phyloP scores from a whole-genome alignment of 2,888 invertebrate species.

The Plutella xylostella region DNA sequence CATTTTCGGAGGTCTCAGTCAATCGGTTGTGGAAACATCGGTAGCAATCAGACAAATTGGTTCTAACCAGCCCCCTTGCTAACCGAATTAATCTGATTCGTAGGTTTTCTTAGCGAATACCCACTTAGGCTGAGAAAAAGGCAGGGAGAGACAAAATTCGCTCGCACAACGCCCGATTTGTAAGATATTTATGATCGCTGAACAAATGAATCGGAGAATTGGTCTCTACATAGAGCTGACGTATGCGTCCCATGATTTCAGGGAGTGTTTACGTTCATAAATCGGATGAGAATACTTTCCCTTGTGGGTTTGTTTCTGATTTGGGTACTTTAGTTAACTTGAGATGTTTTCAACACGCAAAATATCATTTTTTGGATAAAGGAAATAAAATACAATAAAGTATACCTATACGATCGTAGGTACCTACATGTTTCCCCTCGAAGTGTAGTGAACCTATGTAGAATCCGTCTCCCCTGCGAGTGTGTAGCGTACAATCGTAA shows the following conservation, averaged over 20 bases:
- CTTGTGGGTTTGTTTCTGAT: too few species aligned
- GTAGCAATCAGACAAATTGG: conserved; percentile 72
- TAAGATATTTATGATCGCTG: conserved; percentile 6
- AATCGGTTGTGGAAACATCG: conserved; percentile 33
- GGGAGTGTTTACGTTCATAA: background rate
- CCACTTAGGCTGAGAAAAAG: conserved; percentile 47
- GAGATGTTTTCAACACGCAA: too few species aligned
- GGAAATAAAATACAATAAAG: too few species aligned
- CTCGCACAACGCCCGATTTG: background rate
- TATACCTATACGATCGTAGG: too few species aligned
- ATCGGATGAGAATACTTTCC: too few species aligned
- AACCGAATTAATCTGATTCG: conserved; percentile 63
- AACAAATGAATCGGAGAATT: conserved; percentile 8
- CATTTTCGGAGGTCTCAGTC: background rate
- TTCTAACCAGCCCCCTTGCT: conserved; percentile 57
- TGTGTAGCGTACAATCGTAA: conserved; percentile 37
- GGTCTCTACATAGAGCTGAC: conserved; percentile 4
- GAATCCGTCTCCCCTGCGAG: conserved; percentile 24
- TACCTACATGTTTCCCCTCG: too few species aligned
- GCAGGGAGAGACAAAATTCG: conserved; percentile 13
- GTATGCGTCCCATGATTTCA: background rate
- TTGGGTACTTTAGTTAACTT: too few species aligned
- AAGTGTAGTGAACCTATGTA: too few species aligned
- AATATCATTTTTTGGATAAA: too few species aligned
- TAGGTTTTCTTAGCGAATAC: conserved; percentile 61